A percentile compares a stretch with the other conserved stretches of the same genome.
phyloP scores from a whole-genome alignment of 1,140 invertebrate genomes.

The Drosophila seguyi region DNA sequence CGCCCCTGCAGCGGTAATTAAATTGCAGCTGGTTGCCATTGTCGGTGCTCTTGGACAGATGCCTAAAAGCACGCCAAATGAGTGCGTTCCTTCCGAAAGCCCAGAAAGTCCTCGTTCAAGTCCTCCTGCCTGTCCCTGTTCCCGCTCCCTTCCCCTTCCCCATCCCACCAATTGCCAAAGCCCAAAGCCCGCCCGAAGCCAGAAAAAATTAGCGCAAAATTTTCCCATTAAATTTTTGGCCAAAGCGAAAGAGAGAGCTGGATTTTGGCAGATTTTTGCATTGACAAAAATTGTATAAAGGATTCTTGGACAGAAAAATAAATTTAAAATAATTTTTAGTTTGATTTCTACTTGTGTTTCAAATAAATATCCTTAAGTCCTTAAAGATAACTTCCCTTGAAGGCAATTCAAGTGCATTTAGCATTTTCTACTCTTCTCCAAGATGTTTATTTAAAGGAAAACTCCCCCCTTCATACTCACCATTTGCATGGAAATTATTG shows the following conservation, averaged over 20 bases:
- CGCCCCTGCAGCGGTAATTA: constrained; percentile 70
- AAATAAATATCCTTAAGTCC: no score
- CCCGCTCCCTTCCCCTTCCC: no score
- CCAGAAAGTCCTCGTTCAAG: background rate
- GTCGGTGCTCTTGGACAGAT: constrained; percentile 38
- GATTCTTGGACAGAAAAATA: background rate
- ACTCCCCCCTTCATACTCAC: background rate
- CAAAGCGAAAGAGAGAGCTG: no score
- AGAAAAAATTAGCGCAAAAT: constrained; percentile 2
- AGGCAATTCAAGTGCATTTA: constrained; percentile 8
- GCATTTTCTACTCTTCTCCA: background rate
- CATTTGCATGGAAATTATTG: constrained; percentile 33
- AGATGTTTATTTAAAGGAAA: constrained; percentile 31
- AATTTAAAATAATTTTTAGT: background rate
- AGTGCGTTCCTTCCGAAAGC: background rate
- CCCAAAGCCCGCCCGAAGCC: background rate
- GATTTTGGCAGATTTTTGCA: background rate
- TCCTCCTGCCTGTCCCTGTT: background rate
- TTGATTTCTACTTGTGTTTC: background rate
- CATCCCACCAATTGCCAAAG: background rate
- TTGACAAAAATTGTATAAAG: background rate
- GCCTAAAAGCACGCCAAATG: constrained; percentile 66
- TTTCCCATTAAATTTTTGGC: background rate
- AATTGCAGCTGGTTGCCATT: constrained; percentile 73
- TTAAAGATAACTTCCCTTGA: background rate